Percentiles rank a stretch among this genome's conserved stretches.
Conservation (phyloP, 35 echinoderm and acorn worm genomes). For the Heliocidaris tuberculata region DNA sequence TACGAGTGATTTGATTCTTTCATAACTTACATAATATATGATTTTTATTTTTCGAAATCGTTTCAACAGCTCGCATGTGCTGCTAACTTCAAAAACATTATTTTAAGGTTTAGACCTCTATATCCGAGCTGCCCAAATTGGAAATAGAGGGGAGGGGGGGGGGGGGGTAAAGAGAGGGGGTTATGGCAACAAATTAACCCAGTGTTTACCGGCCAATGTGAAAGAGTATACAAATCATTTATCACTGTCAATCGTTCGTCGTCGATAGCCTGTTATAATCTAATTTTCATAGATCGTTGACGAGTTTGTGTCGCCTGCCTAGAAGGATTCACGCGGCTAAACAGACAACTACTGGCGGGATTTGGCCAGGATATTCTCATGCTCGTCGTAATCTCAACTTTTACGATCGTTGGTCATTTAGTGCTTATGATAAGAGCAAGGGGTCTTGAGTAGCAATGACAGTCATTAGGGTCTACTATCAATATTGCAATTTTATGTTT, state of each 20-base stretch:
- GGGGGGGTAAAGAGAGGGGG: not conserved
- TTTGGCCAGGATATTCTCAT: too few species aligned
- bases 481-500: too few species aligned
- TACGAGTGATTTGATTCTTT: too few species aligned
- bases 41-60: not conserved
- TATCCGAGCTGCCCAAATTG: not conserved
- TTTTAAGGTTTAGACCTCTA: not conserved
- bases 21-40: too few species aligned
- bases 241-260: not conserved
- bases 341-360: not conserved
- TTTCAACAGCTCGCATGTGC: not conserved
- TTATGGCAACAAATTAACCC: not conserved
- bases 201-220: not conserved
- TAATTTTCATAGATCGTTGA: slow-evolving; percentile 9
- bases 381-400: not conserved
- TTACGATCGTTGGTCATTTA: not conserved
- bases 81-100: not conserved
- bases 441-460: too few species aligned
- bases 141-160: not conserved
- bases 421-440: not conserved
- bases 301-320: not conserved
- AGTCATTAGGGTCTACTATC: too few species aligned
- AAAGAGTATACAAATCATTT: not conserved
- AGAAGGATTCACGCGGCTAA: not conserved
- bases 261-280: not conserved